Percentiles rank a stretch among this genome's conserved stretches.
Conservation (phyloP, 2,888 invertebrate genomes). For the Apoda limacodes region DNA sequence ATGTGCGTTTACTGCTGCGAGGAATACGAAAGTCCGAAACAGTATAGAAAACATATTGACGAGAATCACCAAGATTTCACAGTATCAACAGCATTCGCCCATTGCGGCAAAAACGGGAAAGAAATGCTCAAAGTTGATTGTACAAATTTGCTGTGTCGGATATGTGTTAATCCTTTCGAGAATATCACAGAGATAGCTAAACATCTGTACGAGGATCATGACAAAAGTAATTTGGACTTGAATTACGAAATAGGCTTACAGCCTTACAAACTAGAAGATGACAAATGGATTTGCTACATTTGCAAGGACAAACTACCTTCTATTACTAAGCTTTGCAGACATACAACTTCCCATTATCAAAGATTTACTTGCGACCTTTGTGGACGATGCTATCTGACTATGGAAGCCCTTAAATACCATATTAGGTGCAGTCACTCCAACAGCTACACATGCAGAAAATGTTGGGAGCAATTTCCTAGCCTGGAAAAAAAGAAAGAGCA, state of each 20-base stretch:
- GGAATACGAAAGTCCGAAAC: slow-evolving; percentile 35
- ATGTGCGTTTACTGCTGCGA: slow-evolving; percentile 57
- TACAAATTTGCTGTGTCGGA: slow-evolving; percentile 37
- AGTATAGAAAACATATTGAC: slow-evolving; percentile 41
- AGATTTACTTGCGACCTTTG: slow-evolving; percentile 50
- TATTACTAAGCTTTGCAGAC: slow-evolving; percentile 39
- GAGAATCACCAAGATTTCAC: slow-evolving; percentile 34
- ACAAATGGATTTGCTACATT: slow-evolving; percentile 38
- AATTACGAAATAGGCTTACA: slow-evolving; percentile 41
- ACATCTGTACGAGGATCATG: slow-evolving; percentile 37
- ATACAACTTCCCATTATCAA: slow-evolving; percentile 45
- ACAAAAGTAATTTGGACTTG: slow-evolving; percentile 29
- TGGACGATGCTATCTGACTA: slow-evolving; percentile 41
- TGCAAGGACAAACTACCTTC: slow-evolving; percentile 41
- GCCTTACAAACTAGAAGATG: slow-evolving; percentile 40
- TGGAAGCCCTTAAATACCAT: slow-evolving; percentile 46
- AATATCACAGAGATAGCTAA: slow-evolving; percentile 32
- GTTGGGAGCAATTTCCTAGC: slow-evolving; percentile 42
- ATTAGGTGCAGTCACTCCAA: slow-evolving; percentile 39
- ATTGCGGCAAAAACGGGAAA: slow-evolving; percentile 30
- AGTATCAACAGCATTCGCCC: slow-evolving; percentile 44
- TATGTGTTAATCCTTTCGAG: slow-evolving; percentile 32
- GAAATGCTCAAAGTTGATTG: slow-evolving; percentile 52
- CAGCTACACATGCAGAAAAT: slow-evolving; percentile 40
- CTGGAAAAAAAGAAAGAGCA: slow-evolving; percentile 37